Evolutionary conservation across 1,140 invertebrate genomes (phyloP), one percentile per base, ranked within the genome.

Genomic region (Hesperophylax magnus): DNA sequence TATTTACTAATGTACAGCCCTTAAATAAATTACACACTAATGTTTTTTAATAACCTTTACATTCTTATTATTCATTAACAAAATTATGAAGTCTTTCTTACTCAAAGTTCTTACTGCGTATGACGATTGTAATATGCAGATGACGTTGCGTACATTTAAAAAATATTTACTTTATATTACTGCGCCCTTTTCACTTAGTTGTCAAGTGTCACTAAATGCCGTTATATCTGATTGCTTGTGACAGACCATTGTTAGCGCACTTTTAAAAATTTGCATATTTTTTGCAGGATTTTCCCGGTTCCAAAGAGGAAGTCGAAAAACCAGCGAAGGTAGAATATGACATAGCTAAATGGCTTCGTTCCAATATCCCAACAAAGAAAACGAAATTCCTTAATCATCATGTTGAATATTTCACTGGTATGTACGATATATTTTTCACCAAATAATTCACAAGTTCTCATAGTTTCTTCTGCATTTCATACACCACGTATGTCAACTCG

Each of bases 361-460:
- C 96, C 81, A 98, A 98, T 90, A 94, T 98, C 17, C 97, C 96
- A 17, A 95, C 94, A 8, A 98, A 98, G 89, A 97, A 97, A 87
- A 98, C 97, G 0, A 99, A 97, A 89, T 98, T 99, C 86, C 91
- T 97, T 61, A 96, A 96, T 85, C 98, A 99, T 88, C 96, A 97
- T 90, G 98, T 99, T 0, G 96, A 98, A 88, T 98, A 99, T 90
- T 99, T 99, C 85, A 97, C 97, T 84, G 97, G 97, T 94, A 92
- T 86, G 85, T 84, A 58, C 11, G 53, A 22, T 71, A 14, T 61
- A 11, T 47, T 47, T 34, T 34, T 34, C 34, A 8, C 34, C 34
- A 34, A 34, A 47, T 47, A 47, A 2, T 27, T 27, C 27, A 27
- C 27, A 27, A 47, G 11, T 47, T 47, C 14, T 47, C 39, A 14